Evolutionary conservation across 2,888 invertebrate genomes (phyloP), one percentile per base, ranked within the genome.

Genomic region (Eupsilia transversa): DNA sequence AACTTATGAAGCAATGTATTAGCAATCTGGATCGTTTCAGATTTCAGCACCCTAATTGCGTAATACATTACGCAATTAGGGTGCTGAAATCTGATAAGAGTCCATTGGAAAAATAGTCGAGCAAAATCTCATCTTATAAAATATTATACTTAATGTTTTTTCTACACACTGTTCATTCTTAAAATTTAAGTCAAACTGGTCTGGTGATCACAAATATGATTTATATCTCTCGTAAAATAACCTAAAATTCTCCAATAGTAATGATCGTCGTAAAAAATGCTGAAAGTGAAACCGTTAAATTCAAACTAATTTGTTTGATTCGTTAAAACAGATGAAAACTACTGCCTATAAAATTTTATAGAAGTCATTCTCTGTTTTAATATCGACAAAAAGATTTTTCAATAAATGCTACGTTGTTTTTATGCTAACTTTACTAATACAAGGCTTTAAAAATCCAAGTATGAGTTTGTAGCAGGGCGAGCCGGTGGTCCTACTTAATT

Each of bases 401-500:
- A 43, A 43, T 23, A 14, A 23, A 63, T 52, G 9, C n/a, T 41
- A 14, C 23, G 3, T 35, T 35, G 20, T 20, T 10, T 54, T 17
- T 33, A 41, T 27, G 12, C 12, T 12, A 35, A 38, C 30, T 46
- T 66, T 30, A 33, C n/a, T n/a, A 63, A 67, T 17, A 54, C 17
- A 33, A 59, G 33, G 61, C 1, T 60, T 65, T 27, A 54, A 67
- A 69, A 71, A 61, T 35, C 23, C 12, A 35, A 59, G 54, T 65
- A 59, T 49, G 10, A 7, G 67, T 82, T 52, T 74, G 79, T 80
- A 74, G 76, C 81, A 79, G 77, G 90, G 89, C 84, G 91, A 85
- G 89, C 85, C 80, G 66, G 74, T 89, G 89, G 80, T 82, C 82
- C 68, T 79, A 79, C 87, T 83, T 92, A 93, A 93, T 93, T 93